Percentiles rank a stretch among this genome's conserved stretches.
These are phyloP conservation scores for Macrotus californicus DNA, from an alignment of 2,113 vertebrate species.

Conservation along the genomic window DNA sequence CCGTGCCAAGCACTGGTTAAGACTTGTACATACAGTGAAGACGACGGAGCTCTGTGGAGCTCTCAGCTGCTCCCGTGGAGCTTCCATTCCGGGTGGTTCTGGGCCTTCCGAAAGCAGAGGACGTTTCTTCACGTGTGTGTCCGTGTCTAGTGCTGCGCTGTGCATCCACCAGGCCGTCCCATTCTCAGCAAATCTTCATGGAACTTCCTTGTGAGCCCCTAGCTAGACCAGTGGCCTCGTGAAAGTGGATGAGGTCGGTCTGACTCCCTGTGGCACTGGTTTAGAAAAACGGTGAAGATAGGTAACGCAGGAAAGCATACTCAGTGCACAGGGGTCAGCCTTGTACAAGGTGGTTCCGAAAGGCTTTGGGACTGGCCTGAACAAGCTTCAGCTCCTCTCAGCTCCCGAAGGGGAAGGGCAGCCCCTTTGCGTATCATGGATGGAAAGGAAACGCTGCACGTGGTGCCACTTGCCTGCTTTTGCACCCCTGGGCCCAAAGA, in stretches of 20 bases:
- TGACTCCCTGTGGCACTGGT: background rate
- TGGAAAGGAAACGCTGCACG: rapidly evolving
- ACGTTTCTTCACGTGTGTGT: background rate
- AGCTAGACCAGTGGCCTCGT: background rate
- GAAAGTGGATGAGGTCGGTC: background rate
- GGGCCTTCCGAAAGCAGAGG: background rate
- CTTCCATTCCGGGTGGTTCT: background rate
- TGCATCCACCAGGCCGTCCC: background rate
- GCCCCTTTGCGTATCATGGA: background rate
- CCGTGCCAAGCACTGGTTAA: background rate
- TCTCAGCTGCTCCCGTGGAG: rapidly evolving
- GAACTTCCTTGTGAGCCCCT: background rate
- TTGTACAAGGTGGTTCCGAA: background rate
- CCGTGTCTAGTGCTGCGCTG: background rate
- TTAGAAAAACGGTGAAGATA: background rate
- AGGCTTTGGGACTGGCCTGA: background rate
- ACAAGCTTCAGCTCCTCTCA: background rate
- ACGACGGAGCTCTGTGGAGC: background rate
- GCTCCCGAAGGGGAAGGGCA: too few species aligned
- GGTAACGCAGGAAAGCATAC: background rate
- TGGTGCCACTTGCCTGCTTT: background rate
- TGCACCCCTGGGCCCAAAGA: background rate
- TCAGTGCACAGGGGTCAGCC: background rate
- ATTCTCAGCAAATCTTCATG: background rate
- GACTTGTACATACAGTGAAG: background rate